Percentiles rank a stretch among this genome's conserved stretches.
Conservation (phyloP, 1,140 invertebrate genomes). For the Aphaenogaster rudis region DNA sequence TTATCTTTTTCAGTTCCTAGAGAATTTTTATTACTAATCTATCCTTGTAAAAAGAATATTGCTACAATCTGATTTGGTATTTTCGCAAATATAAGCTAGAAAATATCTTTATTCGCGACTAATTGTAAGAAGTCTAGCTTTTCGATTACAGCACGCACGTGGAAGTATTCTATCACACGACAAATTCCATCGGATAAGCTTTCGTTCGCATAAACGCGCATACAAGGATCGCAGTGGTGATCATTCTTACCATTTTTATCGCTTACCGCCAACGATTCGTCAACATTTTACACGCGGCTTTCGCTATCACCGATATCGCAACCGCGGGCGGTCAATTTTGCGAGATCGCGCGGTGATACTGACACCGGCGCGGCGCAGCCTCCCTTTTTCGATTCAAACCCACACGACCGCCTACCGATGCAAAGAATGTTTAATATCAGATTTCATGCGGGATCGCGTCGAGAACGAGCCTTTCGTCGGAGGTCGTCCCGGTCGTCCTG, state of each 20-base stretch:
- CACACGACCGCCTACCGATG: conserved; percentile 62
- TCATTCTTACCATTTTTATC: neutral
- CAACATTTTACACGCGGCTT: conserved; percentile 1
- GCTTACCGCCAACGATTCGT: neutral
- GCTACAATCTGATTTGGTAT: neutral
- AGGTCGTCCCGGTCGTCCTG: conserved; percentile 41
- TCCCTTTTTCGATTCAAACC: conserved; percentile 78
- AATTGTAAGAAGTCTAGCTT: neutral
- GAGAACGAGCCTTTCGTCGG: conserved; percentile 55
- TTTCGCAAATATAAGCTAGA: neutral
- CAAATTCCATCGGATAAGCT: neutral
- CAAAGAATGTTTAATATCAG: conserved; percentile 87
- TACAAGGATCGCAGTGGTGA: neutral
- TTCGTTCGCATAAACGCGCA: neutral
- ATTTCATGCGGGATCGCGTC: conserved; percentile 81
- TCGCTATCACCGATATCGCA: neutral
- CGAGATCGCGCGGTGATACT: neutral
- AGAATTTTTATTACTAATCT: neutral
- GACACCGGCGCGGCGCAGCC: conserved; percentile 33
- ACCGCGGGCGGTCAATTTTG: neutral
- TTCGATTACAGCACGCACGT: neutral
- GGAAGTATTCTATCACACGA: neutral
- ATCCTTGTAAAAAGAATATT: neutral
- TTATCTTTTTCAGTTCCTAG: neutral
- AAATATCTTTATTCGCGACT: neutral